Evolutionary conservation across 2,113 vertebrate species (phyloP).

Genomic region (Mionectes macconnelli): DNA sequence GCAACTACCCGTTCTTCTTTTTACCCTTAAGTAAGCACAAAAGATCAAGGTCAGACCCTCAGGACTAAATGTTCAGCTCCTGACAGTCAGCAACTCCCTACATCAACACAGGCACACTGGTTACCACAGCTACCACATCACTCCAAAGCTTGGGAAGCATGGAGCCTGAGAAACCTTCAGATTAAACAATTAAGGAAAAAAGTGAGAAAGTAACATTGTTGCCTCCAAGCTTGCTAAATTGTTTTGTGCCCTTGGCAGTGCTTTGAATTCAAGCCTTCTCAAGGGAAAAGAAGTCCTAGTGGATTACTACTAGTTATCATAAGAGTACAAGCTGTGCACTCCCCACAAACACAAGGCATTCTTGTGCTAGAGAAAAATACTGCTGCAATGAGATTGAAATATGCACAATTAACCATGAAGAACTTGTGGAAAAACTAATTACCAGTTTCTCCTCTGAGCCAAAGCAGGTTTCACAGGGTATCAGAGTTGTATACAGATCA

Average conservation of each 20-base stretch:
- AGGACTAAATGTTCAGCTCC: neutral
- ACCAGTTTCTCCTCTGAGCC: neutral
- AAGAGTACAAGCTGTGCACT: neutral
- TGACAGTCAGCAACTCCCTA: neutral
- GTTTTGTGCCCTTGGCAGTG: neutral
- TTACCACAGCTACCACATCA: neutral
- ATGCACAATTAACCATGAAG: neutral
- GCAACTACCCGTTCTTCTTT: neutral
- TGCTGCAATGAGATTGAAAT: neutral
- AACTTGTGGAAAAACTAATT: neutral
- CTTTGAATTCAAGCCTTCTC: neutral
- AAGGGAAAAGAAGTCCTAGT: neutral
- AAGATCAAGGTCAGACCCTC: neutral
- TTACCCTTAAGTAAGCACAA: neutral
- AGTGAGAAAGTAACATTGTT: neutral
- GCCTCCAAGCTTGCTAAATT: neutral
- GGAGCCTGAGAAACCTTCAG: neutral
- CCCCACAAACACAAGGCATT: neutral
- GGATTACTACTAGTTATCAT: neutral
- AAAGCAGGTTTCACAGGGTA: neutral
- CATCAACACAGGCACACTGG: neutral
- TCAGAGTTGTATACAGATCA: neutral
- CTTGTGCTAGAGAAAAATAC: neutral
- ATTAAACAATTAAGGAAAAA: neutral
- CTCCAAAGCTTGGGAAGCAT: neutral